Conservation (phyloP, 1,140 invertebrate genomes). For the Eupristina koningsbergeri region DNA sequence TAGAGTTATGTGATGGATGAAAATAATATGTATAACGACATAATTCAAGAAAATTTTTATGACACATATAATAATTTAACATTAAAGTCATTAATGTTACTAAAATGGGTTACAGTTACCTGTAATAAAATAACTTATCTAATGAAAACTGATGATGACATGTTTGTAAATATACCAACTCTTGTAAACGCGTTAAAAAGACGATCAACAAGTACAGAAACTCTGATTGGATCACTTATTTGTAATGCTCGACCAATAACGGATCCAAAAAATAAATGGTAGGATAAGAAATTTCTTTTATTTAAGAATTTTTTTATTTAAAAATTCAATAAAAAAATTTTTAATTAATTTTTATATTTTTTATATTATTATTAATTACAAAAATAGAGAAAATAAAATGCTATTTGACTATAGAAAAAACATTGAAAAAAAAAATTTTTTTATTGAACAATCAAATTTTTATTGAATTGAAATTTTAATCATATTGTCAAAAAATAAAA, state of each 20-base stretch:
- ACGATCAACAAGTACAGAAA: conserved; percentile 65
- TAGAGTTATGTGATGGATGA: conserved; percentile 77
- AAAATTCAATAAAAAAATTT: no score
- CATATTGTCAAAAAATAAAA: no score
- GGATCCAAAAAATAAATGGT: conserved; percentile 85
- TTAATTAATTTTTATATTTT: no score
- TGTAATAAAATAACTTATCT: conserved; percentile 80
- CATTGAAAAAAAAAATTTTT: no score
- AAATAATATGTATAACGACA: conserved; percentile 80
- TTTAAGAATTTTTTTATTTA: no score
- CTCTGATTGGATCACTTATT: conserved; percentile 83
- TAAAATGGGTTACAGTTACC: conserved; percentile 84
- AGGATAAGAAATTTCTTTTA: conserved; percentile 57
- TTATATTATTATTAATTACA: no score
- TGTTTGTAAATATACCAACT: conserved; percentile 83
- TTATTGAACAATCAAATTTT: no score
- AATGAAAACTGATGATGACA: conserved; percentile 90
- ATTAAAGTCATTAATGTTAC: conserved; percentile 88
- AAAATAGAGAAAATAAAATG: no score
- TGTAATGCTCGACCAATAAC: conserved; percentile 82
- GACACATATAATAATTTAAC: conserved; percentile 96
- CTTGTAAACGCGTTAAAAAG: conserved; percentile 68
- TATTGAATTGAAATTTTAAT: no score
- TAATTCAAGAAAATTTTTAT: conserved; percentile 91
- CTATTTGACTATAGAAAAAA: no score